Percentiles rank a stretch among this genome's conserved stretches.
phyloP scores from a whole-genome alignment of 1,140 invertebrate genomes.

The Carposina sasakii region DNA sequence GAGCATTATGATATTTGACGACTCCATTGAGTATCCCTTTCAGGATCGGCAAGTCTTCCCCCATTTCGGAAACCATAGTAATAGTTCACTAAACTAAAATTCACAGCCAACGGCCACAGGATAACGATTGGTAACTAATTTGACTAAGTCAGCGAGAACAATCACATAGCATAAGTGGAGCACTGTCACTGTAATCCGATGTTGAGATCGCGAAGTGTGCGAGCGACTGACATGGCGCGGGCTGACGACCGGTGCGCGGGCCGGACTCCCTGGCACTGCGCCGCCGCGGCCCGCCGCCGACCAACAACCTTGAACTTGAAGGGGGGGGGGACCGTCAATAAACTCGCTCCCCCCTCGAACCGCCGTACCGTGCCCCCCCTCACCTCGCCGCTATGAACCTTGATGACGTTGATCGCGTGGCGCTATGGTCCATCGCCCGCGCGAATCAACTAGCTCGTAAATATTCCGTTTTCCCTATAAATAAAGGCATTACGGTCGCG shows the following conservation, averaged over 20 bases:
- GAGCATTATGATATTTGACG: conserved; percentile 91
- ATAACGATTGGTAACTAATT: conserved; percentile 67
- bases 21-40: conserved; percentile 91
- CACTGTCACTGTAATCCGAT: conserved; percentile 65
- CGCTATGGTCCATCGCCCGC: too few relatives aligned
- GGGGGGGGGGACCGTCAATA: conserved; percentile 61
- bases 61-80: conserved; percentile 78
- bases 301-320: conserved; percentile 82
- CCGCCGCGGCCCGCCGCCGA: conserved; percentile 77
- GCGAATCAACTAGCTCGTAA: too few relatives aligned
- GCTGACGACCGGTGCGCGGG: conserved; percentile 72
- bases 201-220: conserved; percentile 49
- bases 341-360: conserved; percentile 65
- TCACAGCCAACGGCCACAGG: conserved; percentile 66
- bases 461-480: too few relatives aligned
- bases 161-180: conserved; percentile 59
- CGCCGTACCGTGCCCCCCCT: conserved; percentile 27
- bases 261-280: conserved; percentile 72
- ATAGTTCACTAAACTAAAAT: conserved; percentile 51
- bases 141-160: conserved; percentile 32
- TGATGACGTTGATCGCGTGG: conserved; percentile 24
- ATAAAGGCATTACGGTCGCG: too few relatives aligned
- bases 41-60: conserved; percentile 88
- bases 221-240: conserved; percentile 63
- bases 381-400: conserved; percentile 22